A percentile compares a stretch with the other conserved stretches of the same genome.
phyloP scores from a whole-genome alignment of 1,140 invertebrate genomes.

The Apis cerana region DNA sequence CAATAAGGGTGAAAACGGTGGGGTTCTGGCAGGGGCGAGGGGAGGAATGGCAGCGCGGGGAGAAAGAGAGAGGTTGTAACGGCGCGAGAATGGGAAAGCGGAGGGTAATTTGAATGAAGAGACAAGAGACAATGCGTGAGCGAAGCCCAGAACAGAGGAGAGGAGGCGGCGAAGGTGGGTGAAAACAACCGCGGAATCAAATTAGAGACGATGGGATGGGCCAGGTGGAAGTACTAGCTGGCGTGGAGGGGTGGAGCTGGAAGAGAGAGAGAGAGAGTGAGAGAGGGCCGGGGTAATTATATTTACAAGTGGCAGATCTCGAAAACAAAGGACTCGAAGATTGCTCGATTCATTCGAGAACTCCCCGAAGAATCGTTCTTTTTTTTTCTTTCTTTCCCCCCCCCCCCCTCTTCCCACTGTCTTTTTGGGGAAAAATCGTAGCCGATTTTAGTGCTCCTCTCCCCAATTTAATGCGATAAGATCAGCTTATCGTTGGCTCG shows the following conservation, averaged over 20 bases:
- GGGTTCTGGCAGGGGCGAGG: slow-evolving; percentile 20
- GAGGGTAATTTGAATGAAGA: slow-evolving; percentile 81
- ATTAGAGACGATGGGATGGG: slow-evolving; percentile 71
- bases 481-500: slow-evolving; percentile 4
- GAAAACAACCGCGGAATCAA: slow-evolving; percentile 81
- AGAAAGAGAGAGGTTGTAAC: slow-evolving; percentile 55
- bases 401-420: background rate
- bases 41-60: slow-evolving; percentile 16
- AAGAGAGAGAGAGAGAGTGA: slow-evolving; percentile 1
- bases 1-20: slow-evolving; percentile 76
- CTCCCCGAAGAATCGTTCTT: slow-evolving; percentile 53
- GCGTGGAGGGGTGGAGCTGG: background rate
- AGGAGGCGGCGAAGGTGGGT: slow-evolving; percentile 59
- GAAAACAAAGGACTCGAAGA: slow-evolving; percentile 78
- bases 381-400: background rate
- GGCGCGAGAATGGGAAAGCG: slow-evolving; percentile 71
- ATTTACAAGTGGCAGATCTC: slow-evolving; percentile 81
- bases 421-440: slow-evolving; percentile 48
- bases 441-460: slow-evolving; percentile 23
- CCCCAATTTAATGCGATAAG: slow-evolving; percentile 20
- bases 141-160: slow-evolving; percentile 63
- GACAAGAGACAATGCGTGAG: slow-evolving; percentile 80
- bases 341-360: slow-evolving; percentile 77
- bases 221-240: slow-evolving; percentile 26
- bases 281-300: slow-evolving; percentile 75